These are phyloP conservation scores for Puffinus mauretanicus DNA, from an alignment of 2,113 vertebrate genomes.

Conservation along the genomic window DNA sequence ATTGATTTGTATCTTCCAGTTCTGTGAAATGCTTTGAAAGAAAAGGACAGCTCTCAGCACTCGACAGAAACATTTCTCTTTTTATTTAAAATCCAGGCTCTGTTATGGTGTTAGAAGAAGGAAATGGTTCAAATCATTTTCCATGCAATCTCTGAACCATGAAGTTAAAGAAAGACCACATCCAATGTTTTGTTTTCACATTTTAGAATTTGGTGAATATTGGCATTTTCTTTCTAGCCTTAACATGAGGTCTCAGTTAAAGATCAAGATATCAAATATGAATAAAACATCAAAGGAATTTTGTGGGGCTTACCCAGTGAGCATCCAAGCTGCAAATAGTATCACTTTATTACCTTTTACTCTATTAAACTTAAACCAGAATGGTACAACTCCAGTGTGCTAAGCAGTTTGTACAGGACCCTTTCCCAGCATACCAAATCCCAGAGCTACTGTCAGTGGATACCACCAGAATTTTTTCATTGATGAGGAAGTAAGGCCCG, in stretches of 20 bases:
- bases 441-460: background rate
- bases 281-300: background rate
- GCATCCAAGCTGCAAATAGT: background rate
- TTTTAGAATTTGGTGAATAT: background rate
- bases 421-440: background rate
- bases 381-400: fast-evolving
- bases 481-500: background rate
- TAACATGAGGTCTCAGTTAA: background rate
- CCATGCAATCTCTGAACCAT: background rate
- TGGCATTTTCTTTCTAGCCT: background rate
- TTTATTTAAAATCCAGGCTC: background rate
- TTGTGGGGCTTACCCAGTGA: background rate
- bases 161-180: background rate
- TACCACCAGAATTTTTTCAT: background rate
- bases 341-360: background rate
- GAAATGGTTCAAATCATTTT: background rate
- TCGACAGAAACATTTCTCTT: background rate
- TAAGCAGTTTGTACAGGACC: background rate
- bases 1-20: background rate
- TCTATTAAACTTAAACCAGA: background rate
- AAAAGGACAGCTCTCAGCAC: background rate
- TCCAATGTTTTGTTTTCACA: background rate
- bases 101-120: background rate
- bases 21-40: background rate
- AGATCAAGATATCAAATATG: background rate